phyloP scores from a whole-genome alignment of 2,888 invertebrate species.

The Microplitis manilae region DNA sequence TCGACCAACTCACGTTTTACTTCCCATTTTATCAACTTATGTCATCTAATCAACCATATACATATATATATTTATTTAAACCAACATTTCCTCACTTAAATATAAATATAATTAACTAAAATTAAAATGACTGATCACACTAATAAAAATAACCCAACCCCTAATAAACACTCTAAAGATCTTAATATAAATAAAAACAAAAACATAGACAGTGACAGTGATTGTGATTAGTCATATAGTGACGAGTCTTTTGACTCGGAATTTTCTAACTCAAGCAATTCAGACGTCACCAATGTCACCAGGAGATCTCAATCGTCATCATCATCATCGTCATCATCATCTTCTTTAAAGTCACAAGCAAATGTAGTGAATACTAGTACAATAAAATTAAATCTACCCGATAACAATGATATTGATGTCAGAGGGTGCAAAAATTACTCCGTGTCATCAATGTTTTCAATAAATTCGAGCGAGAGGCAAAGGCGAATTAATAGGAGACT shows the following conservation, averaged over 20 bases:
- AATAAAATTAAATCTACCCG: background rate
- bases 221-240: slow-evolving; percentile 58
- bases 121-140: too few relatives aligned
- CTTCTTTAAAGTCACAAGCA: background rate
- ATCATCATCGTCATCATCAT: background rate
- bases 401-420: background rate
- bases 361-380: background rate
- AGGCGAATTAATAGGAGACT: background rate
- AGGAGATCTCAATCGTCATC: slow-evolving; percentile 51
- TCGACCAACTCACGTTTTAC: too few relatives aligned
- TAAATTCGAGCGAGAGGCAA: background rate
- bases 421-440: slow-evolving; percentile 10
- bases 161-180: too few relatives aligned
- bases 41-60: too few relatives aligned
- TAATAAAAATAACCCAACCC: too few relatives aligned
- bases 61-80: too few relatives aligned
- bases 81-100: too few relatives aligned
- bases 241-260: slow-evolving; percentile 61
- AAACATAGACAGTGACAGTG: slow-evolving; percentile 14
- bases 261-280: slow-evolving; percentile 53
- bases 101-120: too few relatives aligned
- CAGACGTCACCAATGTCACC: slow-evolving; percentile 55
- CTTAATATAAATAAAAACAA: too few relatives aligned
- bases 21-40: too few relatives aligned
- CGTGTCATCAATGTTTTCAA: slow-evolving; percentile 34